A percentile compares a stretch with the other conserved stretches of the same genome.
Conservation (phyloP, 2,797 vertebrate genomes). For the Malacoraja senta region DNA sequence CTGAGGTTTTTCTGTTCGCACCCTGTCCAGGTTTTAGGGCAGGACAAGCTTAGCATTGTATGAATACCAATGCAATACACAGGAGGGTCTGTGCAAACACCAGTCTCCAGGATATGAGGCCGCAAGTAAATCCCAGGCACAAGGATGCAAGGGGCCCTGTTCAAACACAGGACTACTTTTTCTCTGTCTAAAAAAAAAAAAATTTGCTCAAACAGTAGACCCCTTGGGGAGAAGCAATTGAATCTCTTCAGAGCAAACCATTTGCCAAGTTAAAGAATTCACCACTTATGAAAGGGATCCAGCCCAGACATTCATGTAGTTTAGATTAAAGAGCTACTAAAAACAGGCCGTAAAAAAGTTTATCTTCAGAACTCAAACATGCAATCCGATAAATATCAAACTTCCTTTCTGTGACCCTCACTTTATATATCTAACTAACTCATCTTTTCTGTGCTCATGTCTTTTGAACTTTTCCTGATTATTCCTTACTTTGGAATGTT, state of each 20-base stretch:
- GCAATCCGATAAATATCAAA: not conserved
- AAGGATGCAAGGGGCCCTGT: not conserved
- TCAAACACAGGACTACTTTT: not conserved
- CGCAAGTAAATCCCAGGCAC: not conserved
- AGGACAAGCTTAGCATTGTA: not conserved
- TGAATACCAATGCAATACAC: not conserved
- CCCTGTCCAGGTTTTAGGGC: not conserved
- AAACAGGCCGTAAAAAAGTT: not conserved
- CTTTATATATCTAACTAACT: not conserved
- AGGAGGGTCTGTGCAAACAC: not conserved
- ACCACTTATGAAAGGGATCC: not conserved
- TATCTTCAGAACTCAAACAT: not conserved
- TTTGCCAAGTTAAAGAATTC: not conserved
- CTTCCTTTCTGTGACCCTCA: not conserved
- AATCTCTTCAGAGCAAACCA: not conserved
- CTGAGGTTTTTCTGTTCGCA: not conserved
- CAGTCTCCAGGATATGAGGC: not conserved
- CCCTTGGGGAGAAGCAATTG: conserved; percentile 1
- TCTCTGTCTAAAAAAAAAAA: not conserved
- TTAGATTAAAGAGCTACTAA: not conserved
- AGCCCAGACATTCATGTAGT: not conserved
- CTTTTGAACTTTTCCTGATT: conserved; percentile 11
- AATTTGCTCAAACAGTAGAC: not conserved
- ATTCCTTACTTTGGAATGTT: not conserved
- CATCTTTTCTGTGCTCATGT: conserved; percentile 8